Conservation (phyloP, 2,797 vertebrate genomes). For the Choloepus didactylus region DNA sequence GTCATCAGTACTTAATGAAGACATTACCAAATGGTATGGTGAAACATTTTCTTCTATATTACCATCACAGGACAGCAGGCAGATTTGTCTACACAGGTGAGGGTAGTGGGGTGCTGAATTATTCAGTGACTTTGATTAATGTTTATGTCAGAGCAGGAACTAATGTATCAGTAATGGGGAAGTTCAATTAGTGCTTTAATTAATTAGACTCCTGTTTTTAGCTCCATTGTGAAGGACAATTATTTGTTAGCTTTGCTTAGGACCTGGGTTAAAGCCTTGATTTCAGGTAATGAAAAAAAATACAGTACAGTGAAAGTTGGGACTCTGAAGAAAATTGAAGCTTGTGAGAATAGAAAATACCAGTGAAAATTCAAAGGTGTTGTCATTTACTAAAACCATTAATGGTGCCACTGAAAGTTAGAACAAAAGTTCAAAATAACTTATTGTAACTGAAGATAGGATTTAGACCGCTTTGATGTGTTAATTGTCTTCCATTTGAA, state of each 20-base stretch:
- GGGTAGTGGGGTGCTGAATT: conserved; percentile 64
- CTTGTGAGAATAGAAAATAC: conserved; percentile 58
- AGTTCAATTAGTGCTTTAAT: conserved; percentile 78
- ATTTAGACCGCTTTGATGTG: background rate
- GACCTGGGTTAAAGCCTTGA: conserved; percentile 64
- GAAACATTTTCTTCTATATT: background rate
- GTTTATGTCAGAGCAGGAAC: conserved; percentile 81
- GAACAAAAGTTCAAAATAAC: conserved; percentile 65
- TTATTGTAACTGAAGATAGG: background rate
- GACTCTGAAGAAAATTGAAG: conserved; percentile 33
- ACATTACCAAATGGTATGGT: background rate
- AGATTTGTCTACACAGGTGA: conserved; percentile 56
- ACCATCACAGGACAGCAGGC: background rate
- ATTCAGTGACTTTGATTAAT: conserved; percentile 79
- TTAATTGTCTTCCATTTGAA: background rate
- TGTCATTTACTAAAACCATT: conserved; percentile 52
- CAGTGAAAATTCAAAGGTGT: conserved; percentile 44
- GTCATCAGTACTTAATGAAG: background rate
- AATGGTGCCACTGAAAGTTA: conserved; percentile 34
- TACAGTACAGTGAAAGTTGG: background rate
- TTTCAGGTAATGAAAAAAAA: conserved; percentile 63
- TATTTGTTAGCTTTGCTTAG: conserved; percentile 76
- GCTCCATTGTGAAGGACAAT: conserved; percentile 76
- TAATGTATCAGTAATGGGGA: conserved; percentile 77
- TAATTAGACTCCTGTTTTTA: conserved; percentile 78